Conservation (phyloP, 2,797 vertebrate genomes). For the Spinus olivaceus region DNA sequence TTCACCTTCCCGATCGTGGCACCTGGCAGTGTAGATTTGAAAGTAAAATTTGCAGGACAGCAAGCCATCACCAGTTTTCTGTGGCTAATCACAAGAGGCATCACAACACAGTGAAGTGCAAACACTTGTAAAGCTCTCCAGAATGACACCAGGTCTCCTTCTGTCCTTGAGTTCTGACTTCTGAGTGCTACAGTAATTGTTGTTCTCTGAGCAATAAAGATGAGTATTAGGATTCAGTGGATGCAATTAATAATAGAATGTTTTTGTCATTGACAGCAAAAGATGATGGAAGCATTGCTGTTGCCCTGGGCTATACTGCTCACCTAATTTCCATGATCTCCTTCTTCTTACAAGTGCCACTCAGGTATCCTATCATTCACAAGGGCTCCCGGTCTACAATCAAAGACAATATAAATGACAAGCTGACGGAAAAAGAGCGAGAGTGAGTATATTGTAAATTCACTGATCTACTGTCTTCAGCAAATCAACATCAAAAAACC, state of each 20-base stretch:
- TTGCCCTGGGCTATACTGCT: conserved; percentile 94
- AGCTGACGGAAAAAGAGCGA: conserved; percentile 94
- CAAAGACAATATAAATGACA: conserved; percentile 98
- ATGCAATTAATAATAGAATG: background rate
- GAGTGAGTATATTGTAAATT: conserved; percentile 83
- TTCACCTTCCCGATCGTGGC: background rate
- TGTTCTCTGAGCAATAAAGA: background rate
- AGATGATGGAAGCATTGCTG: conserved; percentile 95
- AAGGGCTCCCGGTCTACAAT: conserved; percentile 96
- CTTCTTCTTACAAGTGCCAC: conserved; percentile 95
- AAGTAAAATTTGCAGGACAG: conserved; percentile 10
- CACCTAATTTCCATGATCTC: conserved; percentile 98
- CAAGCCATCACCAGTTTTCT: background rate
- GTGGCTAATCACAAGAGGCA: background rate
- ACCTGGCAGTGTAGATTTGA: background rate
- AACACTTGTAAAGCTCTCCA: background rate
- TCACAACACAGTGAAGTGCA: background rate
- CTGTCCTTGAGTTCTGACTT: background rate
- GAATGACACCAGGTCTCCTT: background rate
- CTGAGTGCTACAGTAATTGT: background rate
- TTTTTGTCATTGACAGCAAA: conserved; percentile 79
- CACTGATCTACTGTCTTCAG: background rate
- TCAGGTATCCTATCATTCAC: conserved; percentile 95
- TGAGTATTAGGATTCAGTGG: background rate
- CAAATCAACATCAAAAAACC: background rate